Conservation (phyloP, 2,797 vertebrate species). For the Adelosebastes latens region DNA sequence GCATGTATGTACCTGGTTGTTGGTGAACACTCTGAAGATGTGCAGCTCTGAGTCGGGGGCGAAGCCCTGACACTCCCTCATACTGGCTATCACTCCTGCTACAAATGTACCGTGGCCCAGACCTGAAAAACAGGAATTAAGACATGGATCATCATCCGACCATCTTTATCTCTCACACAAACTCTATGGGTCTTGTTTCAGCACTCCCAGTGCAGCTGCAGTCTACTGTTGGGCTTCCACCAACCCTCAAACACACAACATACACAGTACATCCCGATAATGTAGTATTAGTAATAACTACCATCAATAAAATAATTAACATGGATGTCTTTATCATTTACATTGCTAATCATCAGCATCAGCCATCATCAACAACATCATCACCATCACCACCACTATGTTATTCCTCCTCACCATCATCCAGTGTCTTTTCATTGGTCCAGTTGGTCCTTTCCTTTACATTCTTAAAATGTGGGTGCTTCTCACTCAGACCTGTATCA, state of each 20-base stretch:
- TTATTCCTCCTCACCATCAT: conserved; percentile 88
- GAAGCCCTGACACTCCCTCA: conserved; percentile 99
- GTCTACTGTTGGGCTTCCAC: background rate
- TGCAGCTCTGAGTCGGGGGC: conserved; percentile 98
- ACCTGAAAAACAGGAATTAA: conserved; percentile 76
- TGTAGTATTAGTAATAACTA: background rate
- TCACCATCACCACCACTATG: too few relatives aligned
- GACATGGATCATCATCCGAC: background rate
- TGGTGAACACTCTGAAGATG: conserved; percentile 99
- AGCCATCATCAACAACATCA: background rate
- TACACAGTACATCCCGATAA: background rate
- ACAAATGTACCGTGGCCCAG: conserved; percentile 98
- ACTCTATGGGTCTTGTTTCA: background rate
- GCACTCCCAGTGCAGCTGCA: too few relatives aligned
- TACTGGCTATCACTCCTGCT: conserved; percentile 98
- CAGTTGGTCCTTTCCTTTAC: conserved; percentile 99
- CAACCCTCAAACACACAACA: background rate
- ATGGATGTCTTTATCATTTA: background rate
- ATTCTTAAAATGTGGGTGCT: conserved; percentile 98
- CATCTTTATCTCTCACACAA: background rate
- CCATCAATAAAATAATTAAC: background rate
- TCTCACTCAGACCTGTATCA: conserved; percentile 97
- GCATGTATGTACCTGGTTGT: conserved; percentile 90
- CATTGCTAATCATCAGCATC: background rate
- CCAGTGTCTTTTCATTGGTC: conserved; percentile 99